Percentiles rank a stretch among this genome's conserved stretches.
phyloP scores from a whole-genome alignment of 1,140 invertebrate species.

The Diprion similis region DNA sequence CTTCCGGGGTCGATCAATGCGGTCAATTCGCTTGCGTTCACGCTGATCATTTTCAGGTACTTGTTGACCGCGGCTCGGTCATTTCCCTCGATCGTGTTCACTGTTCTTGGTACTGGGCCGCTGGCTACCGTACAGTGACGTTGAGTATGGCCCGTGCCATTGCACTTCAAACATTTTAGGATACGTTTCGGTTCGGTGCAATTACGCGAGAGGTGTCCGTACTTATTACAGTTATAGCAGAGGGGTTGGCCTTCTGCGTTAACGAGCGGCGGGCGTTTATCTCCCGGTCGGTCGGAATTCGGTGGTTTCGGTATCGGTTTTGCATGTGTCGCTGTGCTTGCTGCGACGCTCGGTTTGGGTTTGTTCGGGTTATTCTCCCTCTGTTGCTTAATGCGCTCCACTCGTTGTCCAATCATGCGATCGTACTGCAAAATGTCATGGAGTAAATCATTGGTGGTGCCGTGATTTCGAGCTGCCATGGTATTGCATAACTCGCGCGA shows the following conservation, averaged over 20 bases:
- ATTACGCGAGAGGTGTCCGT: conserved; percentile 8
- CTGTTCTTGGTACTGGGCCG: background rate
- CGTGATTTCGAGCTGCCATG: background rate
- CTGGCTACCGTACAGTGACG: conserved; percentile 12
- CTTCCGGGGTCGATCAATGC: conserved; percentile 21
- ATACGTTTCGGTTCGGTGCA: background rate
- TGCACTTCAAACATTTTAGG: background rate
- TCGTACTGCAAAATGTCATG: background rate
- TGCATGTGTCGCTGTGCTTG: too few relatives aligned
- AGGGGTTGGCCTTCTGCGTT: too few relatives aligned
- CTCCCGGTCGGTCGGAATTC: too few relatives aligned
- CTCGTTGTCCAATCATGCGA: background rate
- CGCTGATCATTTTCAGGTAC: conserved; percentile 16
- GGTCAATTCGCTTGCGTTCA: conserved; percentile 15
- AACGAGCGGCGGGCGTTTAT: too few relatives aligned
- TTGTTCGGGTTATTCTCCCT: too few relatives aligned
- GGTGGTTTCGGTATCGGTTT: too few relatives aligned
- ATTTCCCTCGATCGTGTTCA: background rate
- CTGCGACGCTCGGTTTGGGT: too few relatives aligned
- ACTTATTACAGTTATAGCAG: conserved; percentile 13
- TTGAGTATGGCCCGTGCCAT: conserved; percentile 2
- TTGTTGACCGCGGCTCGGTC: background rate
- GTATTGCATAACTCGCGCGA: background rate
- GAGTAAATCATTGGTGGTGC: background rate
- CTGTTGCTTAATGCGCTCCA: too few relatives aligned